Evolutionary conservation across 2,113 vertebrate species (phyloP).

Genomic region (Ptilorrhoa leucosticta): DNA sequence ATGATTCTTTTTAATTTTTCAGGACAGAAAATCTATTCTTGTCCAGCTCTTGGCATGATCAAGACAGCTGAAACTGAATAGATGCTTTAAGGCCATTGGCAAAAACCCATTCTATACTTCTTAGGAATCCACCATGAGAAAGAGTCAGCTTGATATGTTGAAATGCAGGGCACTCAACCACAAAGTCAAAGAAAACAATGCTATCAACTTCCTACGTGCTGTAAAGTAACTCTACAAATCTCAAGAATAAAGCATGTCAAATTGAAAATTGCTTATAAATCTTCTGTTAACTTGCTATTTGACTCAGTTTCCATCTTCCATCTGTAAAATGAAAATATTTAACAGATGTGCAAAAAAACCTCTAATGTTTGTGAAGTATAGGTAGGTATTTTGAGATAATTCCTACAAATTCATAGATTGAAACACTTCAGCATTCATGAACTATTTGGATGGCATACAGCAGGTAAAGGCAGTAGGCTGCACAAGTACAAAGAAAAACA

Average conservation of each 20-base stretch:
- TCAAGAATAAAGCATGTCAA: background rate
- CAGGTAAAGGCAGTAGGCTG: background rate
- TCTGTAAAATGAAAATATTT: background rate
- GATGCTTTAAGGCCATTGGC: background rate
- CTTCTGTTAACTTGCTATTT: background rate
- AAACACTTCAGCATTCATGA: background rate
- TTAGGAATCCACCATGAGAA: background rate
- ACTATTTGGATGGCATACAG: background rate
- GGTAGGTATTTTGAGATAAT: background rate
- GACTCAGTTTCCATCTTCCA: background rate
- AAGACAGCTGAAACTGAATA: background rate
- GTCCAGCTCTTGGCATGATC: background rate
- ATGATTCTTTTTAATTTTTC: background rate
- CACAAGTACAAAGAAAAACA: background rate
- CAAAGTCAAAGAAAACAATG: background rate
- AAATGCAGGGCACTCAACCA: background rate
- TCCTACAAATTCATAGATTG: background rate
- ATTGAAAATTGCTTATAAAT: background rate
- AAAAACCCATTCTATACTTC: background rate
- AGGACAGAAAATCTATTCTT: background rate
- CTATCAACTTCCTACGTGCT: background rate
- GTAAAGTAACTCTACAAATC: background rate
- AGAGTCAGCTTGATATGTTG: background rate
- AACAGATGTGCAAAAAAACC: background rate
- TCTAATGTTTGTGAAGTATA: background rate